Evolutionary conservation across 2,888 invertebrate species (phyloP), one percentile per base, ranked within the genome.

Genomic region (Melangyna quadrimaculata): DNA sequence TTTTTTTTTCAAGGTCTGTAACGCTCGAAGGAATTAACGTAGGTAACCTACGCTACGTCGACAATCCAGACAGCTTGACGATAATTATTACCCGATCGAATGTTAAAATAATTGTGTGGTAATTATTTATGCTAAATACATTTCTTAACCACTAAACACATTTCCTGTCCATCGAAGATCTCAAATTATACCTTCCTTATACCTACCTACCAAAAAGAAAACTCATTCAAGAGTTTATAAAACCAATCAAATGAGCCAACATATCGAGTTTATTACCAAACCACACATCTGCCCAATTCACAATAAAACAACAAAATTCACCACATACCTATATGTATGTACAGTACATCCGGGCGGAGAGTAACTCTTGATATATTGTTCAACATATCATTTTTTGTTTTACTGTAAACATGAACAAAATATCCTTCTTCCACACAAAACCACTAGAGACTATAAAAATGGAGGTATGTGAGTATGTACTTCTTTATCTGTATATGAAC

Each of bases 281-380:
- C 55, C 45, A 32, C 57, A 75, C 84, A 84, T 79, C 84, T 84
- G 84, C 84, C 75, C 84, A 48, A 45, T 84, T 74, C 59, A 73
- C 29, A 73, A 57, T 43, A 65, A 27, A n/a, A n/a, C n/a, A n/a
- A n/a, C n/a, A n/a, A 63, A 53, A 27, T 17, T 22, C 8, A 67
- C 67, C 67, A 12, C 73, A 73, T 37, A 48, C 14, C n/a, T n/a
- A n/a, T n/a, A n/a, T n/a, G n/a, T n/a, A n/a, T n/a, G n/a, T n/a
- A n/a, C n/a, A n/a, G 14, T 22, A 79, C 75, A 84, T 80, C 71
- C 75, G 84, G 79, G n/a, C n/a, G 53, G 17, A 59, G 9, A 61
- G 24, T 82, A 70, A 74, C 78, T 78, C 74, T 79, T 83, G 70
- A 71, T 71, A 57, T 55, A 65, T 69, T 73, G 40, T n/a, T 51